Evolutionary conservation across 2,797 vertebrate genomes (phyloP).

Genomic region (Spatula versicolor): DNA sequence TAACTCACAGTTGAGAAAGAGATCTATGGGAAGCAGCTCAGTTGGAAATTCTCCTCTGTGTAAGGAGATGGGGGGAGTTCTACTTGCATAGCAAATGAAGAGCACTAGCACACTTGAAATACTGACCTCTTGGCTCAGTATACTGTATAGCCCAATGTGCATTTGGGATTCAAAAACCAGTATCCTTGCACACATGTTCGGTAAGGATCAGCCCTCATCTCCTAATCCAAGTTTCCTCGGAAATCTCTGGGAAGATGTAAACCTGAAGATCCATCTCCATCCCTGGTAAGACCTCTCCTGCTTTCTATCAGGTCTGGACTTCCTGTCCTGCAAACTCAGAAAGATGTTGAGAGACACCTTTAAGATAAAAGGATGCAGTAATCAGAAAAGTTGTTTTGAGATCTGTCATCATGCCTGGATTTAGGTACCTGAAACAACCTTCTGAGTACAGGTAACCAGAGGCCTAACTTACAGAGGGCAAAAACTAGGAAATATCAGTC

Average conservation of each 20-base stretch:
- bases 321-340: background rate
- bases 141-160: fast-evolving
- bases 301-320: background rate
- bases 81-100: background rate
- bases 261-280: background rate
- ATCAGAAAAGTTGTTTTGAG: background rate
- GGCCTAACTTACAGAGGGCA: background rate
- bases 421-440: background rate
- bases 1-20: background rate
- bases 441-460: background rate
- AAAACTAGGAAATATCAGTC: background rate
- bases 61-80: background rate
- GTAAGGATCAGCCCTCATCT: background rate
- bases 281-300: background rate
- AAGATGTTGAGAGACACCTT: background rate
- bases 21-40: background rate
- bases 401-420: background rate
- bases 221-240: background rate
- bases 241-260: background rate
- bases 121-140: background rate
- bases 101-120: background rate
- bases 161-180: background rate
- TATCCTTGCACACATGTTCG: background rate
- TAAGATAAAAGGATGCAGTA: background rate
- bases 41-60: background rate